These are phyloP conservation scores for Thunnus thynnus DNA, from an alignment of 2,113 vertebrate species.

Conservation along the genomic window DNA sequence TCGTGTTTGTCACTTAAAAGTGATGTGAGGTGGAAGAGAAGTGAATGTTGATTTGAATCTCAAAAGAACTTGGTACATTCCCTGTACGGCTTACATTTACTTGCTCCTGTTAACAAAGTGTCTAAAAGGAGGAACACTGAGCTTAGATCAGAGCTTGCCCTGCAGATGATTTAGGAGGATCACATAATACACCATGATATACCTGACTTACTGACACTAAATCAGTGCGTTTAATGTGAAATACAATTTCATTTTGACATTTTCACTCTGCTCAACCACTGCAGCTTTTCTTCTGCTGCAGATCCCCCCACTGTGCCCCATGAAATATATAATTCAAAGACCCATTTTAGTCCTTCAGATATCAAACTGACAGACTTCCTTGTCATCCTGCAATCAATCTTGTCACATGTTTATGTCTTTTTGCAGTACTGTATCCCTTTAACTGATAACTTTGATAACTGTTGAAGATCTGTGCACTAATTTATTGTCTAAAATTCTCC, in stretches of 20 bases:
- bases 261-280: constrained; percentile 24
- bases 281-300: constrained; percentile 15
- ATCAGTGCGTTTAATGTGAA: constrained; percentile 17
- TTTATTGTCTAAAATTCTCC: background rate
- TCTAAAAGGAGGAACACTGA: background rate
- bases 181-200: background rate
- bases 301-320: constrained; percentile 26
- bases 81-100: constrained; percentile 10
- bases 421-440: background rate
- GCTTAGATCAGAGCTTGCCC: constrained; percentile 25
- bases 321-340: constrained; percentile 40
- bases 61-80: background rate
- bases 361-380: constrained; percentile 15
- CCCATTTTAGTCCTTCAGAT: constrained; percentile 29
- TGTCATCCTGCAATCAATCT: background rate
- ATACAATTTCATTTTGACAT: constrained; percentile 8
- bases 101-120: background rate
- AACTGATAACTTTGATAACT: background rate
- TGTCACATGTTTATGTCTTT: background rate
- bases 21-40: constrained; percentile 39
- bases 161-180: constrained; percentile 4
- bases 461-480: background rate
- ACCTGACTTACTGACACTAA: constrained; percentile 25
- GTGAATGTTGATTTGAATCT: constrained; percentile 47
- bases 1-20: constrained; percentile 57